A percentile compares a stretch with the other conserved stretches of the same genome.
These are phyloP conservation scores for Typhlomys cinereus DNA, from an alignment of 2,113 vertebrate genomes.

Conservation along the genomic window DNA sequence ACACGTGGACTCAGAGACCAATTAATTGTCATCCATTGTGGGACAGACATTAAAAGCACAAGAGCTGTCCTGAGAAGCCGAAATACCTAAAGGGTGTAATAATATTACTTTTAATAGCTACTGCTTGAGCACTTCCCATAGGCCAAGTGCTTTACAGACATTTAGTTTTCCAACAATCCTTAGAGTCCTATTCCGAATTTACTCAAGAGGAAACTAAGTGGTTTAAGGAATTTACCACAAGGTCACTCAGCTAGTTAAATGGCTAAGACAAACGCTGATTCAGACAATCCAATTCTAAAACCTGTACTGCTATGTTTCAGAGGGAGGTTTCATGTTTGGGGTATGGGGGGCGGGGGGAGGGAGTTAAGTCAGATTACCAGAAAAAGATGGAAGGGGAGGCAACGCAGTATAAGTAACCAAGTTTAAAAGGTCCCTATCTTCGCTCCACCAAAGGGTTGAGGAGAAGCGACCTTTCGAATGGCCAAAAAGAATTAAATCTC, in stretches of 20 bases:
- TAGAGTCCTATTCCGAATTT: constrained; percentile 64
- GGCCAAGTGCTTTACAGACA: constrained; percentile 63
- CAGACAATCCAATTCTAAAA: constrained; percentile 58
- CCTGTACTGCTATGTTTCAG: constrained; percentile 10
- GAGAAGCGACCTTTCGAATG: background rate
- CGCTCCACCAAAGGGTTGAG: background rate
- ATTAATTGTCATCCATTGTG: constrained; percentile 60
- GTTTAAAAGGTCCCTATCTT: constrained; percentile 45
- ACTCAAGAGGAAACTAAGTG: constrained; percentile 70
- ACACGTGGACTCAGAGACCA: constrained; percentile 41
- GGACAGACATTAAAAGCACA: constrained; percentile 48
- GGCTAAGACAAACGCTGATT: constrained; percentile 59
- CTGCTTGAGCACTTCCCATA: constrained; percentile 65
- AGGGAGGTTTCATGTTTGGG: too few relatives aligned
- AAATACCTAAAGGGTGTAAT: constrained; percentile 67
- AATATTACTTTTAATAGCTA: constrained; percentile 71
- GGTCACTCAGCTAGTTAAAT: constrained; percentile 76
- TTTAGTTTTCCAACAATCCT: constrained; percentile 66
- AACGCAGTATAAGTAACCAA: constrained; percentile 23
- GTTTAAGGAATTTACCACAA: constrained; percentile 74
- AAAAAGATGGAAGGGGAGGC: background rate
- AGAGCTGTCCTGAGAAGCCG: constrained; percentile 59
- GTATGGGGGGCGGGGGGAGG: background rate
- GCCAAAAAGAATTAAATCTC: constrained; percentile 12
- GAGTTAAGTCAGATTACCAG: background rate